Evolutionary conservation across 2,113 vertebrate species (phyloP), one percentile per base, ranked within the genome.

Genomic region (Ctenodactylus gundi): DNA sequence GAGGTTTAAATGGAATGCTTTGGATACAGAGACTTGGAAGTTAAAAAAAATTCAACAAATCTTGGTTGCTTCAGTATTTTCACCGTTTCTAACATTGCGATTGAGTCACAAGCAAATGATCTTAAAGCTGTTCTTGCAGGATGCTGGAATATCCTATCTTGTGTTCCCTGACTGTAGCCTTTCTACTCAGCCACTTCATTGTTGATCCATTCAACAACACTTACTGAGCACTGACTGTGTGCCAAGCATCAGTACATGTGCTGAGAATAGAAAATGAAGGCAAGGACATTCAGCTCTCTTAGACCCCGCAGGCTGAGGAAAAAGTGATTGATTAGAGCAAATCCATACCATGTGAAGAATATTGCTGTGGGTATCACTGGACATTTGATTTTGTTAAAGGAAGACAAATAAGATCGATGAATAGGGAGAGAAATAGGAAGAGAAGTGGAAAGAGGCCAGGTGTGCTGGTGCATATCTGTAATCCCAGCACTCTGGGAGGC

Each of bases 141-240:
- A 70, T 53, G 51, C 73, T 13, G 4, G 60, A 70, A 46, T 53
- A 87, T 23, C 27, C 39, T 29, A 15, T 34, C 21, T 27, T 64
- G 9, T 27, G 15, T 58, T 76, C 65, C 46, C 80, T 41, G 46
- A 29, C 68, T 34, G 57, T 4, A 77, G 57, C 23, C 39, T 85
- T 20, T 29, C 36, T 27, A 85, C 51, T 6, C 46, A 82, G 62
- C 36, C 25, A 49, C 81, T 90, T 72, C 36, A 46, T 29, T 15
- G 6, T 46, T 94, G 68, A 90, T 62, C 85, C 58, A 86, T 86
- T 88, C 83, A 91, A 21, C 76, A 94, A 92, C 20, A 64, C 29
- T 62, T 76, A 29, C 4, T 49, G 73, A 90, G 85, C 4, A 25
- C 20, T 49, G 39, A 46, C n/a, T 73, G 11, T n/a, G 36, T 68